Conservation (phyloP, 2,888 invertebrate species). For the Amphiduros pacificus region DNA sequence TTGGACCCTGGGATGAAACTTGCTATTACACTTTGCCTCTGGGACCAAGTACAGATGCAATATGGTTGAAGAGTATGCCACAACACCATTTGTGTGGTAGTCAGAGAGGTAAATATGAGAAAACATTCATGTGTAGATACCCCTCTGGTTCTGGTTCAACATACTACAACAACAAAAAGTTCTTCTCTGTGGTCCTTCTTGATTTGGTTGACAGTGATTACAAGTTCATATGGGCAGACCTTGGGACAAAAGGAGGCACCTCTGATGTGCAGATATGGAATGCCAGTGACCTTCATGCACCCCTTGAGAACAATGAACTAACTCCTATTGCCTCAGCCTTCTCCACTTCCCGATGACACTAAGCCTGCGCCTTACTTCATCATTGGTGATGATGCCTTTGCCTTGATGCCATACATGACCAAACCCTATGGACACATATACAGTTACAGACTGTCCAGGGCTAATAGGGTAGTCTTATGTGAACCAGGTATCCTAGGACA, state of each 20-base stretch:
- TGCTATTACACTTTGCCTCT: too few relatives aligned
- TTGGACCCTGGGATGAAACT: too few relatives aligned
- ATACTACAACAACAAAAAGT: conserved; percentile 2
- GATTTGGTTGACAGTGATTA: conserved; percentile 1
- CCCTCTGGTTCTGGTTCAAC: background rate
- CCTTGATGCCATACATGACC: conserved; percentile 2
- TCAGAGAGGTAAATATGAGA: too few relatives aligned
- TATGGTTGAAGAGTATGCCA: too few relatives aligned
- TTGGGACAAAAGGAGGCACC: background rate
- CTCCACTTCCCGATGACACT: background rate
- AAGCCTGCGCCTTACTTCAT: conserved; percentile 21
- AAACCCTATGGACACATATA: too few relatives aligned
- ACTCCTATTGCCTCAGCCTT: background rate
- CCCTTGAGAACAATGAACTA: too few relatives aligned
- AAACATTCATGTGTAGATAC: too few relatives aligned
- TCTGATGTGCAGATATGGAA: background rate
- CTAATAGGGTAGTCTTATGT: too few relatives aligned
- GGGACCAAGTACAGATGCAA: too few relatives aligned
- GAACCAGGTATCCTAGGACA: too few relatives aligned
- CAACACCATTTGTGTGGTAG: too few relatives aligned
- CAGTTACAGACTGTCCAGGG: too few relatives aligned
- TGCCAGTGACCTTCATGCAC: background rate
- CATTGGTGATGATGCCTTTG: conserved; percentile 21
- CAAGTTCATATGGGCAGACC: background rate
- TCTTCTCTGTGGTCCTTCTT: background rate